Conservation (phyloP, 2,888 invertebrate genomes). For the Griposia aprilina region DNA sequence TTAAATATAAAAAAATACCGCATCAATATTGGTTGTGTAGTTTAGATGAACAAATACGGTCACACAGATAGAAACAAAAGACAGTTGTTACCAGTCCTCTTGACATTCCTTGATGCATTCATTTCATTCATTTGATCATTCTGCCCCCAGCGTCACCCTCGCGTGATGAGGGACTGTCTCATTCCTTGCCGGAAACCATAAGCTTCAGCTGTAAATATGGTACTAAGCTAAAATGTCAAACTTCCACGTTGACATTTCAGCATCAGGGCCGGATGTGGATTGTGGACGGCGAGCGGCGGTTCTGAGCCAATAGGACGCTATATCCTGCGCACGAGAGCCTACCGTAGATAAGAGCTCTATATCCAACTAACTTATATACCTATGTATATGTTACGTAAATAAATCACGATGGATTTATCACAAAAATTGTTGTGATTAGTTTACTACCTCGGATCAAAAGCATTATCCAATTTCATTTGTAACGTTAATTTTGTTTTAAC, state of each 20-base stretch:
- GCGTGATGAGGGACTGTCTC: neutral
- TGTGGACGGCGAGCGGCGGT: neutral
- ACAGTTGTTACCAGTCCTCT: neutral
- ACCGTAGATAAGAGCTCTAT: constrained; percentile 23
- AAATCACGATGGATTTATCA: neutral
- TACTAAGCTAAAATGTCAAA: constrained; percentile 36
- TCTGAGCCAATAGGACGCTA: constrained; percentile 23
- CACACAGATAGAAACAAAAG: neutral
- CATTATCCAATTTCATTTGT: neutral
- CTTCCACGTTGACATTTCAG: constrained; percentile 10
- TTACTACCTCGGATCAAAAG: too few species aligned
- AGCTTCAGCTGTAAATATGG: constrained; percentile 7
- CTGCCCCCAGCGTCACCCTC: too few species aligned
- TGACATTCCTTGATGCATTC: too few species aligned
- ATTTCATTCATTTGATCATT: too few species aligned
- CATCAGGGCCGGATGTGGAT: constrained; percentile 24
- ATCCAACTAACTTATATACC: neutral
- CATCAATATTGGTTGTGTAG: too few species aligned
- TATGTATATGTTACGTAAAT: neutral
- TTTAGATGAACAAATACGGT: too few species aligned
- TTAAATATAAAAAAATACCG: too few species aligned
- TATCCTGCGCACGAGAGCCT: constrained; percentile 41
- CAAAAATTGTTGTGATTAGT: neutral
- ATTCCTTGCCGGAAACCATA: neutral
- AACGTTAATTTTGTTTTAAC: neutral